phyloP scores from a whole-genome alignment of 2,888 invertebrate genomes.

The Tridacna gigas region DNA sequence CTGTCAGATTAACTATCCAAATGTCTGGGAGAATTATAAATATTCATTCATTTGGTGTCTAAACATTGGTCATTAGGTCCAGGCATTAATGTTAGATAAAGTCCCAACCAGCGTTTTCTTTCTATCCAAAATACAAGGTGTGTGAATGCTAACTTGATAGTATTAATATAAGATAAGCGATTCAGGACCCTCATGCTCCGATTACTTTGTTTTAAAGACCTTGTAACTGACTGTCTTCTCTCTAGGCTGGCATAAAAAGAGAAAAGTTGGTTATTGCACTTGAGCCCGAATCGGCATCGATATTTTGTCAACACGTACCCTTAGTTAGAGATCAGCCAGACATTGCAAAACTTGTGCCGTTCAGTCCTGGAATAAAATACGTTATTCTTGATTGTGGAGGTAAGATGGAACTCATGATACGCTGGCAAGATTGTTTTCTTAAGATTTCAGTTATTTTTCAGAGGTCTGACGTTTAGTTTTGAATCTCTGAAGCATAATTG shows the following conservation, averaged over 20 bases:
- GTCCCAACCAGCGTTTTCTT: neutral
- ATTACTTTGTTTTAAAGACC: too few species aligned
- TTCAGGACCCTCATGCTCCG: too few species aligned
- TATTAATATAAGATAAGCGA: too few species aligned
- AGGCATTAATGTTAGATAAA: neutral
- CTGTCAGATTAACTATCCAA: too few species aligned
- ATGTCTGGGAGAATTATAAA: too few species aligned
- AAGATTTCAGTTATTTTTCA: too few species aligned
- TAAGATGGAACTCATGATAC: neutral
- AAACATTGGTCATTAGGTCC: neutral
- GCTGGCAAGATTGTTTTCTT: too few species aligned
- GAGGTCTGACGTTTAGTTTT: too few species aligned
- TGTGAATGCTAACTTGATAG: too few species aligned
- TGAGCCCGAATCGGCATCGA: conserved; percentile 11
- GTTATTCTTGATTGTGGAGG: conserved; percentile 17
- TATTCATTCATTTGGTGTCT: too few species aligned
- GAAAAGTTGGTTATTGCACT: neutral
- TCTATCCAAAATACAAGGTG: neutral
- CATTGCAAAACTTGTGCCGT: conserved; percentile 8
- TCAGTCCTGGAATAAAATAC: conserved; percentile 6
- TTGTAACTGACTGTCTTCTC: too few species aligned
- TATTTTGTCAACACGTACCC: conserved; percentile 17
- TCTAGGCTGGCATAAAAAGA: conserved; percentile 7
- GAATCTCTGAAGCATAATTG: too few species aligned
- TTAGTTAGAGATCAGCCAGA: conserved; percentile 9